These are phyloP conservation scores for Idris sp. DNA, from an alignment of 1,140 invertebrate species.

Conservation along the genomic window DNA sequence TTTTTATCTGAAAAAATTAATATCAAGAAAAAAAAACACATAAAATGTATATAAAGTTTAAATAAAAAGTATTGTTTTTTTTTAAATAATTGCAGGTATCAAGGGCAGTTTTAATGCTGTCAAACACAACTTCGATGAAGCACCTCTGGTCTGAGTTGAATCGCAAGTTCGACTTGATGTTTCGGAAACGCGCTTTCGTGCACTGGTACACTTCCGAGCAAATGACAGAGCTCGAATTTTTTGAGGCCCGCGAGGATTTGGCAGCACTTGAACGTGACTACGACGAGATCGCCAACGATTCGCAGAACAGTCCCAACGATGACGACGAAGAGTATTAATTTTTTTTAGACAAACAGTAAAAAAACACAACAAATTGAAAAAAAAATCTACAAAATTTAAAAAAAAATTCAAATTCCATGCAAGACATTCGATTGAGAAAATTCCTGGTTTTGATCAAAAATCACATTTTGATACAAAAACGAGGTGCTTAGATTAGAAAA, in stretches of 20 bases:
- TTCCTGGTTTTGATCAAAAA: conserved; percentile 58
- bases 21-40: not conserved
- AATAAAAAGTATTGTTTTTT: too few relatives aligned
- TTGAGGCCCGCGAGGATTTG: conserved; percentile 89
- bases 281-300: conserved; percentile 80
- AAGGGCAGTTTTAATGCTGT: conserved; percentile 62
- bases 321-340: too few relatives aligned
- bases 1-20: not conserved
- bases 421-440: conserved; percentile 46
- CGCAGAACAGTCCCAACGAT: conserved; percentile 43
- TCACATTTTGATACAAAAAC: conserved; percentile 48
- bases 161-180: conserved; percentile 63
- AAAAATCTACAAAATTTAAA: conserved; percentile 7
- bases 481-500: conserved; percentile 34
- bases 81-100: conserved; percentile 44
- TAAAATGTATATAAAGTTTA: too few relatives aligned
- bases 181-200: conserved; percentile 83
- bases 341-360: conserved; percentile 11
- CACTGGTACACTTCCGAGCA: conserved; percentile 89
- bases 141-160: conserved; percentile 55
- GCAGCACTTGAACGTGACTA: conserved; percentile 85
- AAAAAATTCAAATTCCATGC: conserved; percentile 7
- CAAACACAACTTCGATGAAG: conserved; percentile 78
- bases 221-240: conserved; percentile 90
- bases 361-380: conserved; percentile 14